A percentile compares a stretch with the other conserved stretches of the same genome.
phyloP scores from a whole-genome alignment of 2,888 invertebrate genomes.

The Quadroppia sp. region DNA sequence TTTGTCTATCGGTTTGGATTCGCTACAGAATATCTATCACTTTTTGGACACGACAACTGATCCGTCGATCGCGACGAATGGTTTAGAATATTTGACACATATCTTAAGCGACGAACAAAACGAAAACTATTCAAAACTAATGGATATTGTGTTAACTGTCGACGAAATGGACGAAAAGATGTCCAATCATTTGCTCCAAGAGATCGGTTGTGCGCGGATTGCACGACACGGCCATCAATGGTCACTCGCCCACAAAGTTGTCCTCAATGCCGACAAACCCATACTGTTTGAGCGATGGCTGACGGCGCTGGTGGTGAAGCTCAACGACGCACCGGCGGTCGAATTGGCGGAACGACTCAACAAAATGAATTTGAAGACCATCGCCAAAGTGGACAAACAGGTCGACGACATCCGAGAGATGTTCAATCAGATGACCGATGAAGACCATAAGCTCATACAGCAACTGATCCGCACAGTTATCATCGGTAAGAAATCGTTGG shows the following conservation, averaged over 20 bases:
- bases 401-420: neutral
- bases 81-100: neutral
- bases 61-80: neutral
- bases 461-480: neutral
- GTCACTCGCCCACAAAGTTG: neutral
- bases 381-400: neutral
- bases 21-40: neutral
- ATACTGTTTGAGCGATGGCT: neutral
- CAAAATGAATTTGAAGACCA: neutral
- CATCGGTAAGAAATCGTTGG: neutral
- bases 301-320: too few relatives aligned
- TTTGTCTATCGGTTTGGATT: neutral
- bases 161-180: neutral
- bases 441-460: neutral
- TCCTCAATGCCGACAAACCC: neutral
- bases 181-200: too few relatives aligned
- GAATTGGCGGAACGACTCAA: neutral
- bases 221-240: too few relatives aligned
- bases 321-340: too few relatives aligned
- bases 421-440: slow-evolving; percentile 21
- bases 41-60: neutral
- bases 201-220: too few relatives aligned
- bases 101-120: neutral
- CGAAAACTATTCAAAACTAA: neutral
- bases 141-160: neutral